Base-by-base conservation (phyloP, 2,797 vertebrate genomes). In the Manis crassicaudata region DNA sequence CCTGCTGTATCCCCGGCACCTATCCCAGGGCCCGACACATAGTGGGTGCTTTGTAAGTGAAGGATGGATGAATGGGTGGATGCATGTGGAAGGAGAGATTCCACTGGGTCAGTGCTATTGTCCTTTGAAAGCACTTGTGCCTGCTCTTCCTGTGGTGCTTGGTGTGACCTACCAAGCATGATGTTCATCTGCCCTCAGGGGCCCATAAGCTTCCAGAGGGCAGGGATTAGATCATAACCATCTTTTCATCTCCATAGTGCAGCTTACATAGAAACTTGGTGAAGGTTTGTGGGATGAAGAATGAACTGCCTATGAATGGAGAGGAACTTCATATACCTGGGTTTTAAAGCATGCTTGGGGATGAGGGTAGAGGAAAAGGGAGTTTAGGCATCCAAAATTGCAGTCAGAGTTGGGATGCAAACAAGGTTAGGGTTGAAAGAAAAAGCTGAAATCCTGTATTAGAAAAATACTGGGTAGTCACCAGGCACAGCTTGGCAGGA, bases 381-480 rank as follows among this genome's bases (percentile, higher is more conserved):
- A 46, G 82, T 46, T 23, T 29, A 60, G 54, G 35, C 43, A 76
- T 80, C 62, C 25, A 35, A 62, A 91, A 23, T 32, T 37, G 68
- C 27, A 18, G 29, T 29, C 43, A 68, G 46, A 85, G 13, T 67
- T 79, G 79, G 88, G 43, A 60, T 73, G 35, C 29, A 46, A 89
- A 77, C 21, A 52, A 81, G 46, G 37, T 76, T 21, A 85, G 60
- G 29, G 46, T 81, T 52, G 52, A 70, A 35, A 50, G 75, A 12
- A 72, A 88, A 67, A 7, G 27, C 35, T 75, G 91, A 96, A 87
- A 83, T 62, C 35, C 32, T 75, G 63, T 95, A 62, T 92, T 93
- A 88, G 87, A 91, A 91, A 95, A 93, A 81, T 81, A 62, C 40
- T 52, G 13, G 35, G 43, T 50, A 60, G 68, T 86, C 75, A 83